Evolutionary conservation across 2,113 vertebrate species (phyloP).

Genomic region (Nothoprocta pentlandii): DNA sequence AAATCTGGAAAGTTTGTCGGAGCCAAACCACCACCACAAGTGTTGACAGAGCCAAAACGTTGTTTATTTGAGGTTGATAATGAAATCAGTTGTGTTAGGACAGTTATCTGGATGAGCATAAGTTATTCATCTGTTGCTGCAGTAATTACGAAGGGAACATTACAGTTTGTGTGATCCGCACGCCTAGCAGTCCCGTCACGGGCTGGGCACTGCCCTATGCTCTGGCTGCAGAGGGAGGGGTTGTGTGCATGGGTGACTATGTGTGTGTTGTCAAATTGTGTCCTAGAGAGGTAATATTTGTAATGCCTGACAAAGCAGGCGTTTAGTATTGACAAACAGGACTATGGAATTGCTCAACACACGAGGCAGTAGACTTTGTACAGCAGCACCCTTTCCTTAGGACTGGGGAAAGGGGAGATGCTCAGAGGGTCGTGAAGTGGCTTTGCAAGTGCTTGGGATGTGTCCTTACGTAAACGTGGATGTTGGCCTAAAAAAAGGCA

Average conservation of each 20-base stretch:
- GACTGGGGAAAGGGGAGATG: not conserved
- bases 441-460: not conserved
- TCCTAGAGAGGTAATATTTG: not conserved
- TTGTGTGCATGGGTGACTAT: not conserved
- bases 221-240: not conserved
- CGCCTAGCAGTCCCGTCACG: not conserved
- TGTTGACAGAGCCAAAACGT: not conserved
- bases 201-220: not conserved
- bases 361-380: not conserved
- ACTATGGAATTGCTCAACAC: not conserved
- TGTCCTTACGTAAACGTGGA: not conserved
- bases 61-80: slow-evolving; percentile 25
- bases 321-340: slow-evolving; percentile 9
- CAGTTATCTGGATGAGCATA: not conserved
- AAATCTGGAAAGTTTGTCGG: slow-evolving; percentile 17
- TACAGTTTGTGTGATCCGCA: not conserved
- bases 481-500: not conserved
- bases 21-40: not conserved
- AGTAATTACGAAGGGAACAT: not conserved
- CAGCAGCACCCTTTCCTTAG: not conserved
- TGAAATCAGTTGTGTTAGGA: not conserved
- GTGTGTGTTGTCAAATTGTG: not conserved
- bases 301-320: not conserved
- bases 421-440: not conserved
- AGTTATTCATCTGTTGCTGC: slow-evolving; percentile 14